Percentiles rank a stretch among this genome's conserved stretches.
phyloP scores from a whole-genome alignment of 1,140 invertebrate species.

The Zaprionus inermis region DNA sequence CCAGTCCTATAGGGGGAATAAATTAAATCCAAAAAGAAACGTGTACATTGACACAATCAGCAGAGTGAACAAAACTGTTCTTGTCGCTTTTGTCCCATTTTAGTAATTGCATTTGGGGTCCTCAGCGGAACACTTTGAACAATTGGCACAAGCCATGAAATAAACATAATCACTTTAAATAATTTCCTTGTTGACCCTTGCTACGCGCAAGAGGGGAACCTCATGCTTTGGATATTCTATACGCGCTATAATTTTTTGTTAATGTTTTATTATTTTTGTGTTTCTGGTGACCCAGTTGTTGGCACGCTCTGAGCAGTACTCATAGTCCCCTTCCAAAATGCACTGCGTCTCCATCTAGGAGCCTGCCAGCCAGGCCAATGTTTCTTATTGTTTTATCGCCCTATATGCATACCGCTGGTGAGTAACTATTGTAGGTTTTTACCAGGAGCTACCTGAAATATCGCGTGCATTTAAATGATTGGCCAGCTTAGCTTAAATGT shows the following conservation, averaged over 20 bases:
- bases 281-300: slow-evolving; percentile 66
- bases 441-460: slow-evolving; percentile 45
- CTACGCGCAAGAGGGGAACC: slow-evolving; percentile 4
- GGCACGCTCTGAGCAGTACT: slow-evolving; percentile 56
- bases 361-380: slow-evolving; percentile 29
- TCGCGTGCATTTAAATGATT: slow-evolving; percentile 83
- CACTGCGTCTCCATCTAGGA: slow-evolving; percentile 44
- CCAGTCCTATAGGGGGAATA: slow-evolving; percentile 85
- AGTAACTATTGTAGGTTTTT: slow-evolving; percentile 54
- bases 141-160: slow-evolving; percentile 8
- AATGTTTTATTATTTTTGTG: slow-evolving; percentile 78
- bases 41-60: neutral
- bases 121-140: slow-evolving; percentile 25
- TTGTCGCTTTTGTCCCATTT: slow-evolving; percentile 29
- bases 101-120: slow-evolving; percentile 34
- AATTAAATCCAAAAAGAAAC: neutral
- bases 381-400: slow-evolving; percentile 61
- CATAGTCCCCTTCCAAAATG: slow-evolving; percentile 16
- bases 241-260: slow-evolving; percentile 77
- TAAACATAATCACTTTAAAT: slow-evolving; percentile 39
- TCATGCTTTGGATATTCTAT: slow-evolving; percentile 48
- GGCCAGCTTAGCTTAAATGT: slow-evolving; percentile 50
- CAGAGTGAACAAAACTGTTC: slow-evolving; percentile 24
- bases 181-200: slow-evolving; percentile 32
- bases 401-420: slow-evolving; percentile 57